Conservation (phyloP, 2,797 vertebrate species). For the Xenops minutus region DNA sequence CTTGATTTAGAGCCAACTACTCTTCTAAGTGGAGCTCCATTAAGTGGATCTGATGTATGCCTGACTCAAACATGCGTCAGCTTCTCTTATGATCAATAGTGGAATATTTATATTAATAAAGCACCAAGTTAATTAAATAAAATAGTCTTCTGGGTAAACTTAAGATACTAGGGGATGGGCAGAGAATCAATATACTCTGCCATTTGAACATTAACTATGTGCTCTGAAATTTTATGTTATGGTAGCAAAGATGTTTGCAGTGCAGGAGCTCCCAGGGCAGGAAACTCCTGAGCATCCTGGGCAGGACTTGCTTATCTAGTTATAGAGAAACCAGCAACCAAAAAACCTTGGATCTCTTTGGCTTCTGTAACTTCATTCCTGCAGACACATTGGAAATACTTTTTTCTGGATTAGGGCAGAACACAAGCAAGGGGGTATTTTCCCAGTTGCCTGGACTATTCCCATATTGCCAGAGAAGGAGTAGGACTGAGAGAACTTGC, state of each 20-base stretch:
- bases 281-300: not conserved
- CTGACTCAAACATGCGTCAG: conserved; percentile 82
- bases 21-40: conserved; percentile 76
- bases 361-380: not conserved
- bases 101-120: conserved; percentile 99
- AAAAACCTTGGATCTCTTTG: not conserved
- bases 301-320: not conserved
- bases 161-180: conserved; percentile 83
- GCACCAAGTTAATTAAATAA: conserved; percentile 95
- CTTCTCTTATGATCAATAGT: conserved; percentile 91
- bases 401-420: not conserved
- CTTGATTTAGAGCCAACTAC: conserved; percentile 87
- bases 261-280: not conserved
- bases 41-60: conserved; percentile 81
- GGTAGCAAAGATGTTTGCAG: conserved; percentile 59
- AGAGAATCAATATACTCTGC: conserved; percentile 77
- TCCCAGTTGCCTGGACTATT: not conserved
- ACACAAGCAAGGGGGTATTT: not conserved
- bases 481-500: accelerated
- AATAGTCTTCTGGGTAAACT: conserved; percentile 84
- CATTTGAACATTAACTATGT: conserved; percentile 78
- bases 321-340: not conserved
- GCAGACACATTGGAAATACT: not conserved
- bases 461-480: not conserved
- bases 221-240: conserved; percentile 76